phyloP scores from a whole-genome alignment of 2,113 vertebrate genomes.

The Strigops habroptila region DNA sequence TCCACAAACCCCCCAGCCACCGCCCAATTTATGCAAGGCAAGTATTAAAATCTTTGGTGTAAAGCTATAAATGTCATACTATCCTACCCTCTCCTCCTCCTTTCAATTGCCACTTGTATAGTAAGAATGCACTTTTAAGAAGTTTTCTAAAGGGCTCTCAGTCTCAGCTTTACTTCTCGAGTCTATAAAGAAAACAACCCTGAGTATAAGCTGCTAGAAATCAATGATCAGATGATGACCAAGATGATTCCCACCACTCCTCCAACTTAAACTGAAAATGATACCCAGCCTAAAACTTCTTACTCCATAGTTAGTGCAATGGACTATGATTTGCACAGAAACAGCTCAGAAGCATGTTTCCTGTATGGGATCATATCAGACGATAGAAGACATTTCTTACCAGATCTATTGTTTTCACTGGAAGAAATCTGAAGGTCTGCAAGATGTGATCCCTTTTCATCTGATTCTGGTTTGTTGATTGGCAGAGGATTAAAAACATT shows the following conservation, averaged over 20 bases:
- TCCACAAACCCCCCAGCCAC: not conserved
- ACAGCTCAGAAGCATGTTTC: not conserved
- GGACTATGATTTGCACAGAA: not conserved
- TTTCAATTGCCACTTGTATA: not conserved
- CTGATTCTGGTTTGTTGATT: slow-evolving; percentile 67
- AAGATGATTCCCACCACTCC: not conserved
- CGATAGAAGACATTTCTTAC: slow-evolving; percentile 64
- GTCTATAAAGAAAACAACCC: not conserved
- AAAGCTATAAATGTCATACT: not conserved
- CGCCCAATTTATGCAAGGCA: not conserved
- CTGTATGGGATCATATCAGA: accelerated
- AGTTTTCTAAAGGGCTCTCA: not conserved
- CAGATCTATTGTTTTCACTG: slow-evolving; percentile 82
- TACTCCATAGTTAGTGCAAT: not conserved
- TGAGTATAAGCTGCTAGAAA: not conserved
- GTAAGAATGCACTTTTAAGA: not conserved
- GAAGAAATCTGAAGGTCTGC: slow-evolving; percentile 82
- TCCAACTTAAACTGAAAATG: not conserved
- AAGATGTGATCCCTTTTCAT: slow-evolving; percentile 83
- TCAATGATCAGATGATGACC: not conserved
- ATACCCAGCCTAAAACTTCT: not conserved
- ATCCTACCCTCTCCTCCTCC: not conserved
- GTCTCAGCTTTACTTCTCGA: not conserved
- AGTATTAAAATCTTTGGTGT: not conserved
- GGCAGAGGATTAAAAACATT: slow-evolving; percentile 86